Conservation (phyloP, 2,113 vertebrate species). For the Nyctereutes procyonoides region DNA sequence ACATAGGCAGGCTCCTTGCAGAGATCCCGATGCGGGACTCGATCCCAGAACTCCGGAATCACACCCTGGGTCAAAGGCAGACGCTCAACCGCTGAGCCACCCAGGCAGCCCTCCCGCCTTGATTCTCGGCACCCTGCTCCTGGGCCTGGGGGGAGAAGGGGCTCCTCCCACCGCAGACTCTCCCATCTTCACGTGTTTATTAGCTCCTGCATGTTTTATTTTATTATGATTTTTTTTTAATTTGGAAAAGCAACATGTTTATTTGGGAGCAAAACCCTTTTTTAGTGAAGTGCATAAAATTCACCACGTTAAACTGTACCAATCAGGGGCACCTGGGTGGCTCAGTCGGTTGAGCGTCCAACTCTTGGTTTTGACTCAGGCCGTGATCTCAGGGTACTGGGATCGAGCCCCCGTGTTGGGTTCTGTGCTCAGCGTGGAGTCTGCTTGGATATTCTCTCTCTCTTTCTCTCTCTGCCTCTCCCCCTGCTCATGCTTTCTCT, state of each 20-base stretch:
- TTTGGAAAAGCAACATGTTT: neutral
- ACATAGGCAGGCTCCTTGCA: too few relatives aligned
- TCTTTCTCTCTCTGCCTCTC: neutral
- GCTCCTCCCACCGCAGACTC: too few relatives aligned
- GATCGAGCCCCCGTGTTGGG: neutral
- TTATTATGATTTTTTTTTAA: neutral
- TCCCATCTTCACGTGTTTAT: neutral
- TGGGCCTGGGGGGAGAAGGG: neutral
- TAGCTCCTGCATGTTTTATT: neutral
- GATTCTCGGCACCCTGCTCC: neutral
- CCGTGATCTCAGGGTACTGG: neutral
- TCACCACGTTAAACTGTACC: neutral
- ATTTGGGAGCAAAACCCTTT: neutral
- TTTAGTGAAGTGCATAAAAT: neutral
- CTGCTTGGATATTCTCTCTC: neutral
- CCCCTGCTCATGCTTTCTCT: neutral
- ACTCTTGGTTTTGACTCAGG: neutral
- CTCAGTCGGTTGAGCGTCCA: neutral
- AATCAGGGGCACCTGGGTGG: neutral
- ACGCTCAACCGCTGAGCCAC: too few relatives aligned
- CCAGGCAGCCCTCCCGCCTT: too few relatives aligned
- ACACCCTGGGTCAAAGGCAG: too few relatives aligned
- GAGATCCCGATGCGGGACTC: too few relatives aligned
- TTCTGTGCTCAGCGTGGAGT: neutral
- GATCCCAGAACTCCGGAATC: too few relatives aligned